Base-by-base conservation (phyloP, 2,113 vertebrate genomes). In the Bubalus kerabau region DNA sequence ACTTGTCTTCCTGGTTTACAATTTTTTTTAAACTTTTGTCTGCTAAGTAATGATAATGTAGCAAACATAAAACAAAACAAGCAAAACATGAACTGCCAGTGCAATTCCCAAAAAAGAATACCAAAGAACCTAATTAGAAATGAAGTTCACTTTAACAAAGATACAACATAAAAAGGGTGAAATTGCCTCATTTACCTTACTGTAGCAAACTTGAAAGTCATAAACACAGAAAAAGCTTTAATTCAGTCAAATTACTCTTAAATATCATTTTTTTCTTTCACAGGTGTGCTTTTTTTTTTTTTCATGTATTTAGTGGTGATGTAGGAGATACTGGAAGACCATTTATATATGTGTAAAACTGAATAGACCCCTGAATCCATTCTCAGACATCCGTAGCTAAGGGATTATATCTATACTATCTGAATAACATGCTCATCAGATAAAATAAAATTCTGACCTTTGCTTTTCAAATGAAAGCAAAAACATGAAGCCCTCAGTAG, bases 31-130 rank as follows among this genome's bases (percentile, higher is more conserved):
- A 80, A 6, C 13, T 94, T 78, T 83, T 36, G 19, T 60, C 8
- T 86, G 52, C 26, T 59, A 50, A 83, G 10, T 82, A 89, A 97
- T 24, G 17, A 36, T 56, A 84, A 60, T 26, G 7, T 16, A 57
- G 11, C 54, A 87, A 95, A 96, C 13, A 93, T 62, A 94, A 95
- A 95, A 94, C 32, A 91, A 93, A 87, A 93, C 14, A 91, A 71
- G 32, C 2, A 57, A 87, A 95, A 64, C 1, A 14, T 57, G 43
- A 94, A 95, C 7, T 85, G 7, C 16, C 30, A 62, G 8, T 89
- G 5, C 7, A 82, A 81, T 87, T 92, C 43, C 30, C 21, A 15
- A 82, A 85, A 94, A 54, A 21, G n/a, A 86, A 82, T 32, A 89
- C 14, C 48, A 15, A 89, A 43, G 17, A 52, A 67, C 6, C 64